Evolutionary conservation across 2,797 vertebrate genomes (phyloP).

Genomic region (Crenichthys baileyi): DNA sequence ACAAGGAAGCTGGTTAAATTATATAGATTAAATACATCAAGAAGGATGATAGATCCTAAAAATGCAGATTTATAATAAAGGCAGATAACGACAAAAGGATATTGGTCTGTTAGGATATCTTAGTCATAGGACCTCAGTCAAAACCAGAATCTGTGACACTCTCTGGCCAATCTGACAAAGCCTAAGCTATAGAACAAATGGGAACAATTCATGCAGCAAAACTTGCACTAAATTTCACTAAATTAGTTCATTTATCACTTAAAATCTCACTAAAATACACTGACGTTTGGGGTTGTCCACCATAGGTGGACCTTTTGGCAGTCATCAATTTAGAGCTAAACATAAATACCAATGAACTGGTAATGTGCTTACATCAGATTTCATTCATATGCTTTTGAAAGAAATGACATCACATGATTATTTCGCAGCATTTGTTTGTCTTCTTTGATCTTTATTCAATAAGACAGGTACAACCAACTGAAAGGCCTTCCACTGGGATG

Average conservation of each 20-base stretch:
- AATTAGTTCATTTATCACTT: no score
- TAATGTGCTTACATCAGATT: not conserved
- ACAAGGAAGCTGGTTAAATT: not conserved
- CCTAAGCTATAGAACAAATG: not conserved
- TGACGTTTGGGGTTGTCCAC: not conserved
- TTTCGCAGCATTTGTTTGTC: constrained; percentile 7
- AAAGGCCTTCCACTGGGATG: constrained; percentile 6
- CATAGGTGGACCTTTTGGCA: not conserved
- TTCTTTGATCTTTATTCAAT: constrained; percentile 25
- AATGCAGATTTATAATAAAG: not conserved
- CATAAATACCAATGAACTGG: not conserved
- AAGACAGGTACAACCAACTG: constrained; percentile 5
- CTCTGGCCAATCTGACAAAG: not conserved
- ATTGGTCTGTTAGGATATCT: not conserved
- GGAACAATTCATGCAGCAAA: not conserved
- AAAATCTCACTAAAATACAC: not conserved
- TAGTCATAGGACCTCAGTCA: not conserved
- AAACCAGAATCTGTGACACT: not conserved
- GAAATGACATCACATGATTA: constrained; percentile 11
- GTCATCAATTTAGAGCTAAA: not conserved
- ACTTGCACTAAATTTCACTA: not conserved
- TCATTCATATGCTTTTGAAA: not conserved
- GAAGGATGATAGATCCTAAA: not conserved
- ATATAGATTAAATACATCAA: not conserved
- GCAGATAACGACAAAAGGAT: no score